These are phyloP conservation scores for Dicaeum eximium DNA, from an alignment of 2,113 vertebrate species.

Conservation along the genomic window DNA sequence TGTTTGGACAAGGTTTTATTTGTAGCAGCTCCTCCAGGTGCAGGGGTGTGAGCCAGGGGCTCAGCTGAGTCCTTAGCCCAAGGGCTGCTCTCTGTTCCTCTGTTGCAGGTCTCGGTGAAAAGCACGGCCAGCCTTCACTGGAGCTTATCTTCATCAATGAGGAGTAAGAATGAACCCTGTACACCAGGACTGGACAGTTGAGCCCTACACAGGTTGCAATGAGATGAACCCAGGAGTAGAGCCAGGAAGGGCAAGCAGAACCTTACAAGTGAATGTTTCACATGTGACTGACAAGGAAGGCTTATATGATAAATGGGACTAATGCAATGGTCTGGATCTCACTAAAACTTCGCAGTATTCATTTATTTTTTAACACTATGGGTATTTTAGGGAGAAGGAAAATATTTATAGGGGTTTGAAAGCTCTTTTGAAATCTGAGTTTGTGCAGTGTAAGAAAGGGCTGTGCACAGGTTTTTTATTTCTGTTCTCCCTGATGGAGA, in stretches of 20 bases:
- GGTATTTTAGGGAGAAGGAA: background rate
- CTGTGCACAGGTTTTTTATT: background rate
- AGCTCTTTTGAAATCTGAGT: background rate
- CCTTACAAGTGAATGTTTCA: background rate
- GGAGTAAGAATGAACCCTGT: constrained; percentile 75
- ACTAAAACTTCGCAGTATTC: background rate
- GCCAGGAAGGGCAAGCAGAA: constrained; percentile 37
- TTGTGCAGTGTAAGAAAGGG: background rate
- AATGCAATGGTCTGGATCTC: background rate
- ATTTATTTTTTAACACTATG: background rate
- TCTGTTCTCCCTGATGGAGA: background rate
- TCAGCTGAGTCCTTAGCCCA: background rate
- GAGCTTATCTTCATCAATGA: constrained; percentile 80
- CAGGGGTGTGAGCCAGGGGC: background rate
- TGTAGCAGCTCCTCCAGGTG: background rate
- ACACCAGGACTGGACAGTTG: constrained; percentile 59
- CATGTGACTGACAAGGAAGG: background rate
- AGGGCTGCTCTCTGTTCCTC: background rate
- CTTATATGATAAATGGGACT: background rate
- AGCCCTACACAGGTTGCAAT: constrained; percentile 51
- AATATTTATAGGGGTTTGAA: background rate
- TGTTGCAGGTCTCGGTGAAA: constrained; percentile 61
- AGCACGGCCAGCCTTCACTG: constrained; percentile 61
- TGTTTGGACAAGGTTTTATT: background rate
- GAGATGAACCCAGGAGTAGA: constrained; percentile 34